These are phyloP conservation scores for Cerceris ruficornis DNA, from an alignment of 2,888 invertebrate genomes.

Conservation along the genomic window DNA sequence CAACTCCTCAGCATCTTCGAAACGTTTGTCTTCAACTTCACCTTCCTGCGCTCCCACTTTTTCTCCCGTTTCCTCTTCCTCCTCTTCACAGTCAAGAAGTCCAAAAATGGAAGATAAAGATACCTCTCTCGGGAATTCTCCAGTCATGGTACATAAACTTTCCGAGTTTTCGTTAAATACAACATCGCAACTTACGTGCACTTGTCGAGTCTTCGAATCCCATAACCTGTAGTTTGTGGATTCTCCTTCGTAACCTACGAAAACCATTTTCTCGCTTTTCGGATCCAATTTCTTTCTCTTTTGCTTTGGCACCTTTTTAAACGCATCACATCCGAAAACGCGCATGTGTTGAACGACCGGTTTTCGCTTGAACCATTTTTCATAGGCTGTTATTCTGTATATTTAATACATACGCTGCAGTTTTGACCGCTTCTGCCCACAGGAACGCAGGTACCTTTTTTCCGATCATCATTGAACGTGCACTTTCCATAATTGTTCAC, in stretches of 20 bases:
- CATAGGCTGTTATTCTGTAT: no score
- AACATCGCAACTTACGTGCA: slow-evolving; percentile 59
- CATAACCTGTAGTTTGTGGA: slow-evolving; percentile 46
- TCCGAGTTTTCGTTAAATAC: slow-evolving; percentile 59
- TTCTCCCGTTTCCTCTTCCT: no score
- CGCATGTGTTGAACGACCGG: no score
- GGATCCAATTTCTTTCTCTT: slow-evolving; percentile 57
- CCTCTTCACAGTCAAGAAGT: background rate
- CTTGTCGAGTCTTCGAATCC: no score
- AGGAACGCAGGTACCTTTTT: background rate
- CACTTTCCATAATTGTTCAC: background rate
- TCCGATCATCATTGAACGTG: background rate
- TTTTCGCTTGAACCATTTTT: no score
- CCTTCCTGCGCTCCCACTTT: no score
- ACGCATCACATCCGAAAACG: background rate
- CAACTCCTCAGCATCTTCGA: no score
- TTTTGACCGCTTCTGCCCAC: slow-evolving; percentile 8
- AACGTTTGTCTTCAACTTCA: no score
- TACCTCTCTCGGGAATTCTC: no score
- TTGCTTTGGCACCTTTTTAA: slow-evolving; percentile 49
- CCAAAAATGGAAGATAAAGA: background rate
- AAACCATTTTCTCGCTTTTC: slow-evolving; percentile 37
- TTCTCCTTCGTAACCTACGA: slow-evolving; percentile 52
- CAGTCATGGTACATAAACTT: no score
- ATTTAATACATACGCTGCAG: background rate